Evolutionary conservation across 2,797 vertebrate genomes (phyloP).

Genomic region (Rhinella marina): DNA sequence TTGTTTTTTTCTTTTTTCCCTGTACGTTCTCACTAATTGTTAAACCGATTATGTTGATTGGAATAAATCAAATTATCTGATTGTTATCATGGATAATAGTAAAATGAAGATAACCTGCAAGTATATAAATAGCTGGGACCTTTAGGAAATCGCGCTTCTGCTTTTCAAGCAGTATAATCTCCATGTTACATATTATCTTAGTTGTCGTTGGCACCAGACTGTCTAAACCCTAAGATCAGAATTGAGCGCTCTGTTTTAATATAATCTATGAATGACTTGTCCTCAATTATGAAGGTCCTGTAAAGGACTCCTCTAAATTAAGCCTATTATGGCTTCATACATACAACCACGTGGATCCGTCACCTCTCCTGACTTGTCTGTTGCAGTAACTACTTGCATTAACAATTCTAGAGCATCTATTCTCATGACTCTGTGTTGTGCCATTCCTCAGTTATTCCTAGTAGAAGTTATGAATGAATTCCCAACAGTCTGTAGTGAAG

Average conservation of each 20-base stretch:
- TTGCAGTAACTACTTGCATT: too few relatives aligned
- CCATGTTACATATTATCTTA: background rate
- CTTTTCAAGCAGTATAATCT: conserved; percentile 21
- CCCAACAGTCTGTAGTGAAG: too few relatives aligned
- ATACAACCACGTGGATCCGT: too few relatives aligned
- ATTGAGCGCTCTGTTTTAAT: background rate
- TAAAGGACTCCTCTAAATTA: background rate
- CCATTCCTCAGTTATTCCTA: too few relatives aligned
- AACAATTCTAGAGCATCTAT: too few relatives aligned
- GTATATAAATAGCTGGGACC: background rate
- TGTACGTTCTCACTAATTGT: background rate
- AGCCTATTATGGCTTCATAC: too few relatives aligned
- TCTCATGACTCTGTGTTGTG: too few relatives aligned
- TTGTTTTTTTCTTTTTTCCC: background rate
- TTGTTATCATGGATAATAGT: background rate
- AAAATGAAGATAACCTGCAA: background rate
- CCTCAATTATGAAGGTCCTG: background rate
- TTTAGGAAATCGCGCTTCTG: conserved; percentile 14
- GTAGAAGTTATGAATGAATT: too few relatives aligned
- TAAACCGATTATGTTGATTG: background rate
- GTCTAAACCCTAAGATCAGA: background rate
- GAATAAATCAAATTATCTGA: background rate
- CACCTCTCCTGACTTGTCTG: too few relatives aligned
- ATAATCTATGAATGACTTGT: background rate
- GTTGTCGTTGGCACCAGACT: background rate